Conservation (phyloP, 2,888 invertebrate genomes). For the Aspidapion aeneum region DNA sequence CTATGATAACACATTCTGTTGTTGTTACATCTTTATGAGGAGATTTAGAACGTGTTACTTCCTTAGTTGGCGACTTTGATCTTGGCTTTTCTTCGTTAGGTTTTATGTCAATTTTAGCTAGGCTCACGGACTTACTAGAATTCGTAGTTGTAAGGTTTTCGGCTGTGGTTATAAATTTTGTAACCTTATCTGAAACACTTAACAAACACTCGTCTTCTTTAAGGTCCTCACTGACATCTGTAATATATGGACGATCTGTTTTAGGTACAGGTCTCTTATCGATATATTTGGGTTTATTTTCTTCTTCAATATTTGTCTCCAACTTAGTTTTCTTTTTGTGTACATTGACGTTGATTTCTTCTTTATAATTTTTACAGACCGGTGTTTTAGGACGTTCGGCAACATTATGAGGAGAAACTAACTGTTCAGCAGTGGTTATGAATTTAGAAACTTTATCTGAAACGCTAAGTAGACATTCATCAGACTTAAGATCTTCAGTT, state of each 20-base stretch:
- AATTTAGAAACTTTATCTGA: constrained; percentile 69
- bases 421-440: constrained; percentile 52
- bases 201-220: constrained; percentile 55
- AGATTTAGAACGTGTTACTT: constrained; percentile 13
- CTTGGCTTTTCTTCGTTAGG: constrained; percentile 18
- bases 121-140: constrained; percentile 27
- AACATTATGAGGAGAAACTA: constrained; percentile 31
- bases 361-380: constrained; percentile 35
- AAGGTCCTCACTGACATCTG: constrained; percentile 33
- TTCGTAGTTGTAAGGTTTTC: constrained; percentile 51
- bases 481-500: constrained; percentile 54
- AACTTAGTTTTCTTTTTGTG: constrained; percentile 55
- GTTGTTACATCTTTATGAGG: constrained; percentile 22
- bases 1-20: constrained; percentile 32
- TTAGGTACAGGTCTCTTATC: constrained; percentile 25
- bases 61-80: constrained; percentile 24
- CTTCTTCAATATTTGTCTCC: constrained; percentile 30
- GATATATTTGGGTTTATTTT: constrained; percentile 21
- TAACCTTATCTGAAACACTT: constrained; percentile 64
- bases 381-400: constrained; percentile 42
- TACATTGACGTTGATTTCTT: constrained; percentile 49
- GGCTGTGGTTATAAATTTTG: constrained; percentile 60
- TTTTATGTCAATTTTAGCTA: constrained; percentile 32
- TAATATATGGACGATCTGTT: constrained; percentile 29
- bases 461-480: constrained; percentile 63